Evolutionary conservation across 53 echinoderm and acorn worm genomes (phyloP), one percentile per base, ranked within the genome.

Genomic region (Mesocentrotus franciscanus): DNA sequence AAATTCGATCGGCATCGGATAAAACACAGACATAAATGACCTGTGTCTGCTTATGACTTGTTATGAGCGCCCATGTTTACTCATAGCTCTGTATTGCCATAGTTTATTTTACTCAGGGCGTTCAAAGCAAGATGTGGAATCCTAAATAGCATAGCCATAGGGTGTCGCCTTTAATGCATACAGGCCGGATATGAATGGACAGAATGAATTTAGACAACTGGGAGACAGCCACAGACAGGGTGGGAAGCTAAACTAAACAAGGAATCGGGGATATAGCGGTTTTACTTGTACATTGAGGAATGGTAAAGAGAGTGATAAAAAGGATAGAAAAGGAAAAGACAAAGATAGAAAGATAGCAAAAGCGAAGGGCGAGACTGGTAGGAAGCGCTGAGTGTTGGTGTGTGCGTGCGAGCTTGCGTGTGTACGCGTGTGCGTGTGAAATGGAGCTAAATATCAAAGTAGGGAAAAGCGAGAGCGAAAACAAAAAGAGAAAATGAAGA

Each of bases 171-270:
- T 30, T 30, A 33, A 76, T 32, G 30, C 76, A 76, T 76, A 12
- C 76, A 33, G 13, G 76, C 76, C 76, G 76, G 76, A 76, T 76
- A 76, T 76, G 76, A 76, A 76, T 76, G 76, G 76, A 76, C 76
- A 76, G 76, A 76, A 76, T 32, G 30, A 76, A 32, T 71, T 30
- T 33, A 33, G 33, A 76, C 76, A 30, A 32, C 76, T 76, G 76
- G 30, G 11, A 11, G 76, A 76, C 33, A 76, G 76, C 33, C 76
- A 76, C 76, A 33, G 76, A 76, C 33, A 76, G 10, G 76, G 76
- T 14, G 30, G 76, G 76, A 76, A 14, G 12, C 12, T 32, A 30
- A 33, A 76, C 30, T 30, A 64, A 18, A 64, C 16, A 49, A 32
- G 81, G 17, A 42, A 36, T 8, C 16, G 20, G 39, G 42, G 22